These are phyloP conservation scores for Oreotrochilus melanogaster DNA, from an alignment of 2,113 vertebrate species.

Conservation along the genomic window DNA sequence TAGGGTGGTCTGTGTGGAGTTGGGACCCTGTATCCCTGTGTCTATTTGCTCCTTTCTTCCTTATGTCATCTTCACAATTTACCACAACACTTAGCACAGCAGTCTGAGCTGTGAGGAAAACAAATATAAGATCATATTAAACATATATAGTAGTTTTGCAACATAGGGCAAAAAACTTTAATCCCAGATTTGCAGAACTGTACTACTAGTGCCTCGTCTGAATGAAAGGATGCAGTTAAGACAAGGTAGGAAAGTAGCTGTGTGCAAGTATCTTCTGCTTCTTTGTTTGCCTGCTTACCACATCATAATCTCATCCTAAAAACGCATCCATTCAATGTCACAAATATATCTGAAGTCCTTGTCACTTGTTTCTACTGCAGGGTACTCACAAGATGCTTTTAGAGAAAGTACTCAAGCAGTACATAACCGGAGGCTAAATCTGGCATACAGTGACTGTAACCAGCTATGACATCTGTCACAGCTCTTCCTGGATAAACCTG, in stretches of 20 bases:
- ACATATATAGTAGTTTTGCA: neutral
- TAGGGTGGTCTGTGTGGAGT: fast-evolving
- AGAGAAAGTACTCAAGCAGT: conserved; percentile 52
- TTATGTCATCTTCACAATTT: neutral
- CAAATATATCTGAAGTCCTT: conserved; percentile 35
- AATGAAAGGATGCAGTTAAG: neutral
- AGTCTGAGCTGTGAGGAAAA: neutral
- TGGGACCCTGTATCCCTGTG: neutral
- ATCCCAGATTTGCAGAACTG: neutral
- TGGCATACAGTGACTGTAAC: conserved; percentile 68
- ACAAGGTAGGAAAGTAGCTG: neutral
- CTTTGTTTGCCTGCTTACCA: conserved; percentile 8
- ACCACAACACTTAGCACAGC: neutral
- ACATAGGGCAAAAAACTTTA: neutral
- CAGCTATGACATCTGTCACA: conserved; percentile 78
- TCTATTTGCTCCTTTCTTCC: neutral
- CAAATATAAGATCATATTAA: neutral
- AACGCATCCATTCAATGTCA: conserved; percentile 36
- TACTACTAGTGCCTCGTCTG: neutral
- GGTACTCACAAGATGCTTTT: conserved; percentile 55
- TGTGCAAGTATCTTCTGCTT: neutral
- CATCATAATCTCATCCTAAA: conserved; percentile 54
- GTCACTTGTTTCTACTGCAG: conserved; percentile 57
- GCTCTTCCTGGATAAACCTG: conserved; percentile 43
- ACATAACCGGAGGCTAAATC: conserved; percentile 62